phyloP scores from a whole-genome alignment of 2,113 vertebrate species.

The Catagonus wagneri region DNA sequence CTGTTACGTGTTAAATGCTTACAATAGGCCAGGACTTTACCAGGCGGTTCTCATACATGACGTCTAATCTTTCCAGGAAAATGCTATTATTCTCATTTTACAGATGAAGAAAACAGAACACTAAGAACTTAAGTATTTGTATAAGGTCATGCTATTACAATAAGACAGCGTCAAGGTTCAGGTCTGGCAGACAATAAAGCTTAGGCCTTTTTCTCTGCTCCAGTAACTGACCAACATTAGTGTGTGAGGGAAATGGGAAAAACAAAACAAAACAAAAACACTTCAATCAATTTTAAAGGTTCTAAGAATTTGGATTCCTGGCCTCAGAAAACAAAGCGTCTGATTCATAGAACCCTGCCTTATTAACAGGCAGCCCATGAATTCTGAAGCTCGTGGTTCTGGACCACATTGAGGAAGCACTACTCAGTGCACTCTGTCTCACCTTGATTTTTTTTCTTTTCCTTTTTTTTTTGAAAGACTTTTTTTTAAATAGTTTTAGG shows the following conservation, averaged over 20 bases:
- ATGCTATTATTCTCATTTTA: neutral
- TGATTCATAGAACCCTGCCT: neutral
- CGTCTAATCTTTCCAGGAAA: constrained; percentile 37
- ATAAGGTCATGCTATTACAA: neutral
- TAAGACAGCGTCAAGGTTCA: neutral
- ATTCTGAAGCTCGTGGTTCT: neutral
- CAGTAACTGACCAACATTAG: neutral
- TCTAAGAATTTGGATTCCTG: neutral
- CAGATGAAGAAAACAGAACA: neutral
- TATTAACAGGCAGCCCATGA: neutral
- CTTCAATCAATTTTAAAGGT: neutral
- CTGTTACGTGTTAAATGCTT: neutral
- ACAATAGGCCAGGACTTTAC: neutral
- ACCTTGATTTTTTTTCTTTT: neutral
- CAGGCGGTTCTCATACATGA: neutral
- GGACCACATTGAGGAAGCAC: neutral
- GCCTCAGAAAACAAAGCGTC: neutral
- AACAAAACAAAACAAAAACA: neutral
- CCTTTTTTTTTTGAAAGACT: neutral
- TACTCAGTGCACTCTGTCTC: neutral
- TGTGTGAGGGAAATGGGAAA: no score
- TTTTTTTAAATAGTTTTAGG: neutral
- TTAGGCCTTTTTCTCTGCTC: neutral
- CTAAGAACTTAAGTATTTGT: neutral
- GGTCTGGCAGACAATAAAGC: neutral